phyloP scores from a whole-genome alignment of 2,113 vertebrate species.

The Nycticorax nycticorax region DNA sequence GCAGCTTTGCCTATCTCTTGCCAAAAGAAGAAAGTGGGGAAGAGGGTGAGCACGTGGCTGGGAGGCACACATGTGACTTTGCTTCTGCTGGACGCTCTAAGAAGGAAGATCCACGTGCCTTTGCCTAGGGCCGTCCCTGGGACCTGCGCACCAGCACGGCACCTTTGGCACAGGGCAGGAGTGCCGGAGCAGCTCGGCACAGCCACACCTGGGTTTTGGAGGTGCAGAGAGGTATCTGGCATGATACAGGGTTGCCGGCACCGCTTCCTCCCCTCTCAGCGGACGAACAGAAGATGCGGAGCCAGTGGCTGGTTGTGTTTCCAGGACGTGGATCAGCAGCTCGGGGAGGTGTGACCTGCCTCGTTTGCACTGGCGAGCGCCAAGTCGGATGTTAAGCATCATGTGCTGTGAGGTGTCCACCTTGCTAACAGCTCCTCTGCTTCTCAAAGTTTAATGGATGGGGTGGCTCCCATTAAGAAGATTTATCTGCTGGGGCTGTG shows the following conservation, averaged over 20 bases:
- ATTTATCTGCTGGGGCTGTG: neutral
- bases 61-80: neutral
- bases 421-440: neutral
- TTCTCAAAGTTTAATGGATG: neutral
- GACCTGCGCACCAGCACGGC: fast-evolving
- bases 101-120: neutral
- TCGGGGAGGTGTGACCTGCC: fast-evolving
- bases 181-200: neutral
- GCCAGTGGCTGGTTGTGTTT: neutral
- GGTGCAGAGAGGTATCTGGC: neutral
- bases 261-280: neutral
- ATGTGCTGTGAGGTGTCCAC: neutral
- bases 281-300: neutral
- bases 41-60: neutral
- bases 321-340: fast-evolving
- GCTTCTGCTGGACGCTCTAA: neutral
- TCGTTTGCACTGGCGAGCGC: fast-evolving
- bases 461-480: neutral
- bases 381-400: neutral
- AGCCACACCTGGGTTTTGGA: neutral
- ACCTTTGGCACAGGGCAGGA: neutral
- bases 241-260: fast-evolving
- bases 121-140: neutral
- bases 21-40: neutral
- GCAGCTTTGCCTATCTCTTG: neutral